A percentile compares a stretch with the other conserved stretches of the same genome.
Conservation (phyloP, 2,113 vertebrate species). For the Macrotis lagotis region DNA sequence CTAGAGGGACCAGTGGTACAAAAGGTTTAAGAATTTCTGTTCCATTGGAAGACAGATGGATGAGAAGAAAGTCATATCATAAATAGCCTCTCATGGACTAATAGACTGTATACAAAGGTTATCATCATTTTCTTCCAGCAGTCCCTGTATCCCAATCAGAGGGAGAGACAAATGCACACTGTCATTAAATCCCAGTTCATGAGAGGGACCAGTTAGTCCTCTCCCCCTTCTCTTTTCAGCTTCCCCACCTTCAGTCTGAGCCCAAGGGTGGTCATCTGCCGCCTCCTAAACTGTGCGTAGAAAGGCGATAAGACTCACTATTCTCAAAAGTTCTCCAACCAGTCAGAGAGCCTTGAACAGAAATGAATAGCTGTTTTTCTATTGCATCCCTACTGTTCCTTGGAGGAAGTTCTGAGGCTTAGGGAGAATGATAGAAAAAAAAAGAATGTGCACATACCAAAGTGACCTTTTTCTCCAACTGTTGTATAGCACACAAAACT, state of each 20-base stretch:
- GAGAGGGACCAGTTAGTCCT: not conserved
- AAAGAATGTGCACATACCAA: conserved; percentile 21
- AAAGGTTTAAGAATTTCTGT: not conserved
- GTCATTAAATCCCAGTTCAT: not conserved
- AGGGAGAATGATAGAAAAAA: conserved; percentile 42
- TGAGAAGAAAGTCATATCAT: not conserved
- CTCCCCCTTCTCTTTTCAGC: not conserved
- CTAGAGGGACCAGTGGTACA: not conserved
- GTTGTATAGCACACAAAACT: not conserved
- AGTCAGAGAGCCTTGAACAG: conserved; percentile 37
- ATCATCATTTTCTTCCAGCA: not conserved
- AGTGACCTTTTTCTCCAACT: conserved; percentile 49
- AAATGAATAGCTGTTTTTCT: conserved; percentile 41
- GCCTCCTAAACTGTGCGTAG: not conserved
- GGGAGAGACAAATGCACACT: not conserved
- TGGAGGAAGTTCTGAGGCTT: conserved; percentile 61
- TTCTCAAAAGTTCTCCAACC: not conserved
- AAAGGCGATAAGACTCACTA: not conserved
- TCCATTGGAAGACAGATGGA: not conserved
- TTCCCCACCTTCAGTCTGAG: not conserved
- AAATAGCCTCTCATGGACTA: not conserved
- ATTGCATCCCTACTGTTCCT: conserved; percentile 52
- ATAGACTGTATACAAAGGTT: not conserved
- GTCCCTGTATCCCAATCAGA: not conserved
- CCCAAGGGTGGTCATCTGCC: not conserved